Evolutionary conservation across 1,140 invertebrate genomes (phyloP), one percentile per base, ranked within the genome.

Genomic region (Spodoptera litura): DNA sequence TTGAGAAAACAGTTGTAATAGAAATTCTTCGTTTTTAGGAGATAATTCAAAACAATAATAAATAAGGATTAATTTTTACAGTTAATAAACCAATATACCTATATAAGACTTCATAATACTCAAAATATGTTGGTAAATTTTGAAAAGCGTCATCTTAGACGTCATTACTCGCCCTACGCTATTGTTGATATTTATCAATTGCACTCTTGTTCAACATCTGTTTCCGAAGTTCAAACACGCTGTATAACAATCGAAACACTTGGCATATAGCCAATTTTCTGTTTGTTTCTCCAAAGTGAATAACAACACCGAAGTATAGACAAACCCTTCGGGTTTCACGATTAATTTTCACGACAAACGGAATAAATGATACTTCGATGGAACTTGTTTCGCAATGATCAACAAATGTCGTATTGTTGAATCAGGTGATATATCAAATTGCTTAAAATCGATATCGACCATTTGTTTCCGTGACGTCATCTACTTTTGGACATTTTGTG

Each of bases 251-350:
- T 38, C 12, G 31, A 62, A 38, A 62, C 27, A 13, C n/a, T 13
- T 62, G 59, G 59, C 31, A 38, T 38, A 38, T 2, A 62, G 59
- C 31, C 59, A 12, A 62, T 62, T n/a, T n/a, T n/a, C 27, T 62
- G 59, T 62, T 62, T 62, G 59, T 62, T 62, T 4, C 31, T 31
- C 31, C 5, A 8, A 38, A 62, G 5, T 38, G 13, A n/a, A 15
- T 25, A 12, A 35, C 35, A 38, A 13, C 59, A n/a, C 13, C 5
- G 27, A 38, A 38, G 27, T 38, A 13, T n/a, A 13, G n/a, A 20
- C 27, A 62, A 62, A 38, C 38, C 11, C 38, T 38, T 35, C 31
- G 31, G 31, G n/a, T 62, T 56, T 25, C 6, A 5, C 10, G 15
- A 25, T 25, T 35, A 62, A 62, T 62, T 15, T 61, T 35, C 31